Conservation (phyloP, 2,113 vertebrate genomes). For the Proteles cristata region DNA sequence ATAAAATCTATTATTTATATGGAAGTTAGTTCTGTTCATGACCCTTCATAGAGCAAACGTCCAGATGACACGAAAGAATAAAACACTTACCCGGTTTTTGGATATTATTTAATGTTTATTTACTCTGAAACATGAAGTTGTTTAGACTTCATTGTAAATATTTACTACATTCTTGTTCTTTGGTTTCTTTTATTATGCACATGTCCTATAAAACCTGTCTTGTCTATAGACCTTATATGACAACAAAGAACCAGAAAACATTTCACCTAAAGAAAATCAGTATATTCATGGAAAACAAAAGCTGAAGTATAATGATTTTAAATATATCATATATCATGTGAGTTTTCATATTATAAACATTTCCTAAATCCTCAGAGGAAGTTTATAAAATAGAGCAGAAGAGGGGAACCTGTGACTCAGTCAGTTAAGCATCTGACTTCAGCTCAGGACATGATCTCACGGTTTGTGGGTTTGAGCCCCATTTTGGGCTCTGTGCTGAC, state of each 20-base stretch:
- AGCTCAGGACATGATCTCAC: too few species aligned
- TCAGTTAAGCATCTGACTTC: too few species aligned
- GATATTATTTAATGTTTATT: neutral
- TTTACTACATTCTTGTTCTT: neutral
- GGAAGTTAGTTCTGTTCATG: neutral
- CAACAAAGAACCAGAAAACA: neutral
- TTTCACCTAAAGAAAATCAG: neutral
- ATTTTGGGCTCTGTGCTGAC: too few species aligned
- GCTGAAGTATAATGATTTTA: neutral
- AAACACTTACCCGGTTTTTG: neutral
- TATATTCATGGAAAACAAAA: neutral
- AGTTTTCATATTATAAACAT: neutral
- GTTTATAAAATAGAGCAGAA: neutral
- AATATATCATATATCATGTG: neutral
- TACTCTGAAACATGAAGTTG: neutral
- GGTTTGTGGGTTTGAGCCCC: too few species aligned
- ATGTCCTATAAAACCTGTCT: neutral
- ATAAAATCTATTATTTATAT: neutral
- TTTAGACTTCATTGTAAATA: neutral
- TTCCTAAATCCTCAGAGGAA: neutral
- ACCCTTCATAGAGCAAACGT: neutral
- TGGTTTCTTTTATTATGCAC: neutral
- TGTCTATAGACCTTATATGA: neutral
- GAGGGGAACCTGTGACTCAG: too few species aligned
- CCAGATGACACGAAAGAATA: neutral